Conservation (phyloP, 2,113 vertebrate genomes). For the Peromyscus maniculatus region DNA sequence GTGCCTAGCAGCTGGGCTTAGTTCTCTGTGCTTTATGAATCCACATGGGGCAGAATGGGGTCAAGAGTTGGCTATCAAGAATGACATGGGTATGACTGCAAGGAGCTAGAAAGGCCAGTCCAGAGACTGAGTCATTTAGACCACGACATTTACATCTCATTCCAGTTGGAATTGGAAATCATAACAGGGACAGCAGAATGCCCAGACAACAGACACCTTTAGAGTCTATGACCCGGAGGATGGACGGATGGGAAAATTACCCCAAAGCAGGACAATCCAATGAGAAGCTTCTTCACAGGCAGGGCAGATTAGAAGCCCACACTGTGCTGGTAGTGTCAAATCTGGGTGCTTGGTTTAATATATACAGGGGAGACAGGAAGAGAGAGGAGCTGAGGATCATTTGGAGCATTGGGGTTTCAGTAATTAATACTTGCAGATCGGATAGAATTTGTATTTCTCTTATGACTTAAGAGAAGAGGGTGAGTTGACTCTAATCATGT, state of each 20-base stretch:
- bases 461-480: not conserved
- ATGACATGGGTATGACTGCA: not conserved
- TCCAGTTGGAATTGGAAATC: not conserved
- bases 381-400: not conserved
- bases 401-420: not conserved
- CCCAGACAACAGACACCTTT: not conserved
- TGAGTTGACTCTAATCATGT: not conserved
- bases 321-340: not conserved
- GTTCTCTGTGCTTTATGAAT: not conserved
- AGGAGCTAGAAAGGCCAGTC: not conserved
- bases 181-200: not conserved
- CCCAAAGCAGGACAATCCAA: accelerated
- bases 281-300: not conserved
- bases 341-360: not conserved
- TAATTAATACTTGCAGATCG: constrained; percentile 14
- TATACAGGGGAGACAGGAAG: no score
- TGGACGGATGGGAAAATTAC: not conserved
- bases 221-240: not conserved
- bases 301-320: not conserved
- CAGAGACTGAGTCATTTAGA: not conserved
- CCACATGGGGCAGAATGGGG: not conserved
- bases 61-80: not conserved
- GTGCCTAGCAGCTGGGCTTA: not conserved
- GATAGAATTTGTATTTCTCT: not conserved
- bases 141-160: not conserved